phyloP scores from a whole-genome alignment of 2,797 vertebrate species.

The Silurus aristotelis region DNA sequence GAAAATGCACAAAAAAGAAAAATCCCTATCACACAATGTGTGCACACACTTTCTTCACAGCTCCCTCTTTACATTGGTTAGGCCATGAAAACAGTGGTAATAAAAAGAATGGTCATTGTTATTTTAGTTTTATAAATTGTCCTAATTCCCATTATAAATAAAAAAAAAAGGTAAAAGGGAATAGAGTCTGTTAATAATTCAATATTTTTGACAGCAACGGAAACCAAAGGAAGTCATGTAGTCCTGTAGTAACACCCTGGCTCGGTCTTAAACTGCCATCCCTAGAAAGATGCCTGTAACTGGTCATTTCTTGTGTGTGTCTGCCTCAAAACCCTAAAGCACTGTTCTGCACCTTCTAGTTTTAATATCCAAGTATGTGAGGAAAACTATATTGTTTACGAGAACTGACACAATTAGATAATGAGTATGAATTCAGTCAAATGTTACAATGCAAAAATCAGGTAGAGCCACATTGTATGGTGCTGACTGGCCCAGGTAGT shows the following conservation, averaged over 20 bases:
- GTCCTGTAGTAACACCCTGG: slow-evolving; percentile 36
- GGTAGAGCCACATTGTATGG: background rate
- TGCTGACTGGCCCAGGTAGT: slow-evolving; percentile 4
- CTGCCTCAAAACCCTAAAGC: background rate
- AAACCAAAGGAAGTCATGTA: background rate
- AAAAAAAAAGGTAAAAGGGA: background rate
- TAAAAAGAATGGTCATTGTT: background rate
- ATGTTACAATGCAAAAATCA: background rate
- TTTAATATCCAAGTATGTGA: background rate
- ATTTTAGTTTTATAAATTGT: background rate
- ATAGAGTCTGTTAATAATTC: too few relatives aligned
- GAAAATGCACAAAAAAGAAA: slow-evolving; percentile 24
- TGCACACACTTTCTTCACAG: background rate
- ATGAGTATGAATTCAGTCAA: background rate
- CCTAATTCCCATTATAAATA: slow-evolving; percentile 10
- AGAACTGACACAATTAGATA: background rate
- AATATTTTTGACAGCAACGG: slow-evolving; percentile 42
- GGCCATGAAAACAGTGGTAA: background rate
- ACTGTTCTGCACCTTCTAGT: background rate
- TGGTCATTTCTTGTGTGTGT: background rate
- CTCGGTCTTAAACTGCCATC: slow-evolving; percentile 36
- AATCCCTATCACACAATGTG: background rate
- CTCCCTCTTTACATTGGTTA: too few relatives aligned
- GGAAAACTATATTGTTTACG: background rate
- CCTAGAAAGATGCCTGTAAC: slow-evolving; percentile 34